A percentile compares a stretch with the other conserved stretches of the same genome.
Conservation (phyloP, 1,140 invertebrate genomes). For the Aphis craccivora region DNA sequence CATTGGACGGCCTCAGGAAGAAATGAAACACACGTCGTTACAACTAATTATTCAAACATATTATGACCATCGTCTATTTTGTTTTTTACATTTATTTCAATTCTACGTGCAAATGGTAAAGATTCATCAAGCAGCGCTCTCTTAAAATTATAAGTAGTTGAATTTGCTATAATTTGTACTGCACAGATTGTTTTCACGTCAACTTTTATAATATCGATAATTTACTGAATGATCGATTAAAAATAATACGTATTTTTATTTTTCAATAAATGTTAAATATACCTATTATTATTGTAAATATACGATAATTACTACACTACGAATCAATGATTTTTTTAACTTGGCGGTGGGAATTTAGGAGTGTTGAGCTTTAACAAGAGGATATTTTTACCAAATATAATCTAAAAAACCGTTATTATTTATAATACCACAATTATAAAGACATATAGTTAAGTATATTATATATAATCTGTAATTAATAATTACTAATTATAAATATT, state of each 20-base stretch:
- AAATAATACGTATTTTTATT: background rate
- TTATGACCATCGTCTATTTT: background rate
- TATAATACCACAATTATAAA: background rate
- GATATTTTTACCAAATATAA: background rate
- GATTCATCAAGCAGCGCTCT: background rate
- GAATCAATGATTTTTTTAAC: background rate
- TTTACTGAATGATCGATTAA: too few relatives aligned
- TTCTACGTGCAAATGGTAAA: background rate
- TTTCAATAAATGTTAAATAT: background rate
- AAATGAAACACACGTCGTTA: background rate
- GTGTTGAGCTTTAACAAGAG: background rate
- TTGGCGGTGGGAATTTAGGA: background rate
- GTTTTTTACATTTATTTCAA: background rate
- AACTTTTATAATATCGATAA: background rate
- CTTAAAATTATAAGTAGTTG: background rate
- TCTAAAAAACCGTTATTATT: background rate
- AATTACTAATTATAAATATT: background rate
- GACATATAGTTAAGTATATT: background rate
- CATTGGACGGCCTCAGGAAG: background rate
- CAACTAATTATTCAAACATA: background rate
- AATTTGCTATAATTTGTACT: background rate
- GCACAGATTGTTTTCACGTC: background rate
- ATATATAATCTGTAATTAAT: background rate
- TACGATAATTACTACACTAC: background rate
- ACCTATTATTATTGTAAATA: background rate